Percentiles rank a stretch among this genome's conserved stretches.
phyloP scores from a whole-genome alignment of 2,888 invertebrate genomes.

The Eledona agricola region DNA sequence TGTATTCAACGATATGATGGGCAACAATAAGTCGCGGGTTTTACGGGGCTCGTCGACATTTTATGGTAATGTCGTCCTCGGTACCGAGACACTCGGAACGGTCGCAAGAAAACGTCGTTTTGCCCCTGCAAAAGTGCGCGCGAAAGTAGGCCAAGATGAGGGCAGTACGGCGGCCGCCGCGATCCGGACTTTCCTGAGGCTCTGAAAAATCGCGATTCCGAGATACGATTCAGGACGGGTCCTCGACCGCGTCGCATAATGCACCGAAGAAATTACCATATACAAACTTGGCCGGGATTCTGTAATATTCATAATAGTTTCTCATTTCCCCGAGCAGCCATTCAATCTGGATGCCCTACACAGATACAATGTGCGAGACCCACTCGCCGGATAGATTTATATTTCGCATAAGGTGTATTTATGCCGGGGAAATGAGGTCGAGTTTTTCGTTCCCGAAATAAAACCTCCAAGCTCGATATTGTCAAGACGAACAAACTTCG shows the following conservation, averaged over 20 bases:
- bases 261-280: conserved; percentile 58
- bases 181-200: conserved; percentile 44
- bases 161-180: conserved; percentile 43
- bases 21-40: conserved; percentile 39
- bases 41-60: conserved; percentile 38
- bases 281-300: conserved; percentile 53
- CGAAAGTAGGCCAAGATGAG: conserved; percentile 45
- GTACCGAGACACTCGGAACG: conserved; percentile 28
- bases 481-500: conserved; percentile 9
- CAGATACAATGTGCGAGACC: conserved; percentile 31
- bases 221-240: conserved; percentile 57
- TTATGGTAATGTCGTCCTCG: conserved; percentile 33
- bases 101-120: conserved; percentile 27
- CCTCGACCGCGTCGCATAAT: conserved; percentile 52
- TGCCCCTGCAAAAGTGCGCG: conserved; percentile 29
- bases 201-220: conserved; percentile 52
- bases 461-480: conserved; percentile 21
- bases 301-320: conserved; percentile 58
- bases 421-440: conserved; percentile 17
- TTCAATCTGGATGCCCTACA: conserved; percentile 45
- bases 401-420: conserved; percentile 24
- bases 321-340: conserved; percentile 53
- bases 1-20: conserved; percentile 41
- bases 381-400: conserved; percentile 27
- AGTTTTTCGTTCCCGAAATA: conserved; percentile 7